These are phyloP conservation scores for Nasalis larvatus DNA, from an alignment of 2,113 vertebrate genomes.

Conservation along the genomic window DNA sequence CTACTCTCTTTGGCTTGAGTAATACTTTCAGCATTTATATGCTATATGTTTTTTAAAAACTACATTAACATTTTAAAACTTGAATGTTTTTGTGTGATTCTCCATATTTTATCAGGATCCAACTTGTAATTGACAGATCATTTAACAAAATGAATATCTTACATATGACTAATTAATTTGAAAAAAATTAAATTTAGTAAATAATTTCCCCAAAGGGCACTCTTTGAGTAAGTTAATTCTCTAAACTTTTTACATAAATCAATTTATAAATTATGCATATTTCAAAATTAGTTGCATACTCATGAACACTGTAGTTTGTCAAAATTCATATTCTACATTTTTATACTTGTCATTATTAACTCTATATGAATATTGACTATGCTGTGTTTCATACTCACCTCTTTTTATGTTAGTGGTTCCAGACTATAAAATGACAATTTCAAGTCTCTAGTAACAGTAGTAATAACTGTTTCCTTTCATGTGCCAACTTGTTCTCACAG, in stretches of 20 bases:
- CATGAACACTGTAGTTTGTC: not conserved
- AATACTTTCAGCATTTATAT: not conserved
- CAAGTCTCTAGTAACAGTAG: constrained; percentile 19
- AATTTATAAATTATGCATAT: not conserved
- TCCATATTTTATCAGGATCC: not conserved
- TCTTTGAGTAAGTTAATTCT: not conserved
- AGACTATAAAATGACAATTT: constrained; percentile 41
- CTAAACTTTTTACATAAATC: not conserved
- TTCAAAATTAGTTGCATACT: not conserved
- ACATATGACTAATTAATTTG: not conserved
- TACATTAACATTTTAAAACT: not conserved
- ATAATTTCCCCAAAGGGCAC: not conserved
- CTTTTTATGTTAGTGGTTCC: not conserved
- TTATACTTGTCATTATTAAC: not conserved
- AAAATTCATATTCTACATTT: not conserved
- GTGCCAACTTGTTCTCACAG: constrained; percentile 4
- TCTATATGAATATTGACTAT: not conserved
- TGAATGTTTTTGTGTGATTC: not conserved
- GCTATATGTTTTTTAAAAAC: not conserved
- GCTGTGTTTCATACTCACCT: not conserved
- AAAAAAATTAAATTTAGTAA: not conserved
- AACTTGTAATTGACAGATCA: not conserved
- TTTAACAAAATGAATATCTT: not conserved
- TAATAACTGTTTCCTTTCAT: not conserved
- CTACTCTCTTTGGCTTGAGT: not conserved